phyloP scores from a whole-genome alignment of 2,113 vertebrate species.

The human (Homo sapiens) region GRCh38 chr17:73586001-73586500 shows the following conservation, averaged over 20 bases:
- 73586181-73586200: neutral
- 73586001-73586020: neutral
- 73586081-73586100: neutral
- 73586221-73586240: neutral
- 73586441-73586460: conserved; percentile 82
- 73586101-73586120: accelerated
- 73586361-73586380: conserved; percentile 40
- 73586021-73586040: neutral
- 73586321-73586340: conserved; percentile 59
- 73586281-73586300: conserved; percentile 28
- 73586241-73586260: neutral
- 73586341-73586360: conserved; percentile 75
- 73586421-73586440: conserved; percentile 91
- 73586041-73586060: accelerated
- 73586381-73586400: conserved; percentile 28
- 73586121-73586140: neutral
- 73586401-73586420: conserved; percentile 81
- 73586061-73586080: neutral
- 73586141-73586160: accelerated
- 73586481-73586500: conserved; percentile 88
- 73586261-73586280: neutral
- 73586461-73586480: conserved; percentile 85
- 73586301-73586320: conserved; percentile 58
- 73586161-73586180: accelerated
- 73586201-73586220: neutral